Conservation (phyloP, 35 echinoderm and acorn worm species). For the Lytechinus variegatus region DNA sequence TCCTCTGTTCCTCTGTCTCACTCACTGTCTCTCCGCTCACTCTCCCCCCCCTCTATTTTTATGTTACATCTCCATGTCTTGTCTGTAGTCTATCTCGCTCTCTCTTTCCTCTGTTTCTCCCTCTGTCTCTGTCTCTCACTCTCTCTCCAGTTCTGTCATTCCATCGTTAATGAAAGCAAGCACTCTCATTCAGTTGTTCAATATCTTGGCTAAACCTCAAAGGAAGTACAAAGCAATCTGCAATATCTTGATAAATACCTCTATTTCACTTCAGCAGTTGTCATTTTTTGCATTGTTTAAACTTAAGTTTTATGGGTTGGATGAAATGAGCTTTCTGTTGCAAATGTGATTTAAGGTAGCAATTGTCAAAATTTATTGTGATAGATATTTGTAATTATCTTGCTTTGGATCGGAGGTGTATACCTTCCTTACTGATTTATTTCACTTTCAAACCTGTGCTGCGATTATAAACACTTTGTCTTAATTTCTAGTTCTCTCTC, state of each 20-base stretch:
- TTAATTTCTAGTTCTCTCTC: background rate
- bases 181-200: background rate
- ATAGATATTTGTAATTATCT: slow-evolving; percentile 14
- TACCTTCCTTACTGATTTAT: background rate
- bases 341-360: background rate
- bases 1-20: background rate
- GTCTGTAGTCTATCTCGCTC: background rate
- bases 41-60: background rate
- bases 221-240: background rate
- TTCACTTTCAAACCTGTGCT: background rate
- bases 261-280: background rate
- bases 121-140: background rate
- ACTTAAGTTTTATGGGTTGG: background rate
- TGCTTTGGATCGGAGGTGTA: background rate
- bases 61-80: too few relatives aligned
- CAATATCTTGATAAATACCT: background rate
- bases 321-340: background rate
- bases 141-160: background rate
- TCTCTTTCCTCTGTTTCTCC: background rate
- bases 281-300: background rate
- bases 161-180: too few relatives aligned
- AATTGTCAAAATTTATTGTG: background rate
- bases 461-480: background rate
- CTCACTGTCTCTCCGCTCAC: background rate
- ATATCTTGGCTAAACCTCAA: background rate